phyloP scores from a whole-genome alignment of 2,113 vertebrate genomes.

The Thinocorus orbignyianus region DNA sequence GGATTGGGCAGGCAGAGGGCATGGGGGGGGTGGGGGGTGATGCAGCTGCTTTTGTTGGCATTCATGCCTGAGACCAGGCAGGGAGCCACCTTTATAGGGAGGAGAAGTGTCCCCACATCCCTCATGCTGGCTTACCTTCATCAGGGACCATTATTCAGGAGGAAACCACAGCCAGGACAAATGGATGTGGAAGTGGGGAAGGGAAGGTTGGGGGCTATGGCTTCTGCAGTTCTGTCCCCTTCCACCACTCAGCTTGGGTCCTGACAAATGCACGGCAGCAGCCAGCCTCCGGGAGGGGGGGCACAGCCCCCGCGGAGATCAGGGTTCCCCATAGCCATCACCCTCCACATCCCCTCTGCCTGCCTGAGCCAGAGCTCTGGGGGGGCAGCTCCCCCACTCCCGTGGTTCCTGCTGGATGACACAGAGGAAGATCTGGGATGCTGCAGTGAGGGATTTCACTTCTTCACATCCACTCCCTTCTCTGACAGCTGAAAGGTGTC shows the following conservation, averaged over 20 bases:
- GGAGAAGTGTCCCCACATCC: background rate
- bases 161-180: background rate
- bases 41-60: background rate
- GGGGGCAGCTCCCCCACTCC: background rate
- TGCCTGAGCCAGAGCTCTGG: fast-evolving
- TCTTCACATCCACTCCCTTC: background rate
- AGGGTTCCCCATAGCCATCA: background rate
- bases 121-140: background rate
- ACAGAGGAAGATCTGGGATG: background rate
- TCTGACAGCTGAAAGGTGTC: background rate
- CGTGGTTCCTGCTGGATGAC: background rate
- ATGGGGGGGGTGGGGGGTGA: background rate
- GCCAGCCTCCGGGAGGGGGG: background rate
- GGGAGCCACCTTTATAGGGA: background rate
- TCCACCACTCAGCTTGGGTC: fast-evolving
- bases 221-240: background rate
- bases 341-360: background rate
- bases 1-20: background rate
- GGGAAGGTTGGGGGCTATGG: fast-evolving
- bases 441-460: background rate
- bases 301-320: background rate
- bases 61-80: background rate
- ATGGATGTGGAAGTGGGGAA: background rate
- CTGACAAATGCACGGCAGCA: fast-evolving
- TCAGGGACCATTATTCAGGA: background rate